Evolutionary conservation across 2,113 vertebrate genomes (phyloP), one percentile per base, ranked within the genome.

Genomic region (Thryonomys swinderianus): DNA sequence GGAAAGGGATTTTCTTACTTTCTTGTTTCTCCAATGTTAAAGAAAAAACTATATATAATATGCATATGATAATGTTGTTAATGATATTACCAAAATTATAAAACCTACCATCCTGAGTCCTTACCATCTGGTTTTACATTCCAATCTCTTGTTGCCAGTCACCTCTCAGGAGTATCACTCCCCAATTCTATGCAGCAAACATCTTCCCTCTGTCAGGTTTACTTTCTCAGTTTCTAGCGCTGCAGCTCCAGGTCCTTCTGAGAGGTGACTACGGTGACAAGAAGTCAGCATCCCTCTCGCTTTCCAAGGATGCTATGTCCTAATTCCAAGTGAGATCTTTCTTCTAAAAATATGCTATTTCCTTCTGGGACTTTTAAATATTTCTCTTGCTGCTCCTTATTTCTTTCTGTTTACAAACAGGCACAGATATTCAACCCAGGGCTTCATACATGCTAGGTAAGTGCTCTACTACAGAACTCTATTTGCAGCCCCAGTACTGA

Each of bases 121-220:
- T 57, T 8, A 69, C 32, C 83, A 93, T 86, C 48, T 45, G 8
- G 32, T 67, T 92, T 64, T 30, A 78, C 73, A 67, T 67, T 79
- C 59, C 48, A 67, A 55, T 48, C 48, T 79, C 83, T 48, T 40
- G 61, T 62, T 93, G 82, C 61, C 73, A 86, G 48, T 53, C 53
- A 69, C 7, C 18, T 25, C 40, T 69, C 34, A 10, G 3, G 66
- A 61, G 32, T 62, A 71, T 61, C 64, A 61, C 23, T 87, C 53
- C 62, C 87, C 64, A 87, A 23, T 25, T 74, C 64, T 51, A 18
- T 71, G 91, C 23, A 71, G 74, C 87, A 80, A 87, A 87, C 53
- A 87, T 48, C 71, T 71, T 74, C 82, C 61, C 37, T 92, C 85
- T 86, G 74, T 80, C 37, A 69, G 55, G 83, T 87, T 71, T 80